Evolutionary conservation across 2,797 vertebrate genomes (phyloP).

Genomic region (Parauchenoglanis punctatus): DNA sequence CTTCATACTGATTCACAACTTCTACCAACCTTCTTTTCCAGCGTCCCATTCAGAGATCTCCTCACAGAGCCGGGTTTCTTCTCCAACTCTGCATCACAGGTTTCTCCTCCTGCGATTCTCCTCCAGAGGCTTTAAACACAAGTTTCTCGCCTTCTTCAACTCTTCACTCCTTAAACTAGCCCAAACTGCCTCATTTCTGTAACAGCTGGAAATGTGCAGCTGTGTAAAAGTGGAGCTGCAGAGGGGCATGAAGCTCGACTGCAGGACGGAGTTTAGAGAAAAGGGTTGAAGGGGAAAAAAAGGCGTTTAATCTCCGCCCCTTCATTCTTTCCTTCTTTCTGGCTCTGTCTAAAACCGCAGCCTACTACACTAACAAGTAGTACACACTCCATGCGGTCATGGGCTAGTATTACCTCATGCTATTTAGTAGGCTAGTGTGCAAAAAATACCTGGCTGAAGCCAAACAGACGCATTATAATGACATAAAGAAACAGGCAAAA

Average conservation of each 20-base stretch:
- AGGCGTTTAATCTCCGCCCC: not conserved
- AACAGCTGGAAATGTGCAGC: conserved; percentile 9
- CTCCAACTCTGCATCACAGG: not conserved
- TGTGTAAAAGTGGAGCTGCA: not conserved
- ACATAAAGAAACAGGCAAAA: not conserved
- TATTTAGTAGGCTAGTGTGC: not conserved
- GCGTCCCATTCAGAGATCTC: conserved; percentile 64
- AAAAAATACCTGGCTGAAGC: not conserved
- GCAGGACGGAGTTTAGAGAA: not conserved
- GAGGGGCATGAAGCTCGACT: not conserved
- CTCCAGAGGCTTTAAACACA: not conserved
- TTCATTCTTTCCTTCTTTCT: not conserved
- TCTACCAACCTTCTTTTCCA: conserved; percentile 38
- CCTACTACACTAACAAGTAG: not conserved
- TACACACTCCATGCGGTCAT: not conserved
- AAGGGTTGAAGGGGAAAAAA: not conserved
- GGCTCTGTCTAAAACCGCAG: not conserved
- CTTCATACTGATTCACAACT: not conserved
- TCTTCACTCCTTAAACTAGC: not conserved
- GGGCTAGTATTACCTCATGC: not conserved
- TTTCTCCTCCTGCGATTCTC: not conserved
- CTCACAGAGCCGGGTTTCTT: not conserved
- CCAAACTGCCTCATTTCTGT: not conserved
- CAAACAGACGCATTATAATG: not conserved
- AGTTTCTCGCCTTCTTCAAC: not conserved